phyloP scores from a whole-genome alignment of 2,797 vertebrate species.

The Eulemur albifrons region DNA sequence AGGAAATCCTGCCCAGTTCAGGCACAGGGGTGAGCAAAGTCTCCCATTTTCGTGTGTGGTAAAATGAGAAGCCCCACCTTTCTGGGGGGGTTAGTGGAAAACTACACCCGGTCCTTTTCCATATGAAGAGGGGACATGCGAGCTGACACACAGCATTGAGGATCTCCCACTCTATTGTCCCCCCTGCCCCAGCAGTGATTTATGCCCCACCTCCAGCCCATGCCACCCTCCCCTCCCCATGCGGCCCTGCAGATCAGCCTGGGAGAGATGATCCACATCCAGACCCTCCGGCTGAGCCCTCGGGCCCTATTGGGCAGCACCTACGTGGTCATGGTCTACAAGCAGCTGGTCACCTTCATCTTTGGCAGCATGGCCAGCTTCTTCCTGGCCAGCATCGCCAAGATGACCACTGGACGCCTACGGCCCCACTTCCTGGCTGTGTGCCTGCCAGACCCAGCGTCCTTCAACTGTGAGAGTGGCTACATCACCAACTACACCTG shows the following conservation, averaged over 20 bases:
- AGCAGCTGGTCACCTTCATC: constrained; percentile 88
- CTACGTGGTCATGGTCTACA: constrained; percentile 86
- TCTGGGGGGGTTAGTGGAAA: neutral
- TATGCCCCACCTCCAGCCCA: neutral
- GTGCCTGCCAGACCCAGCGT: constrained; percentile 85
- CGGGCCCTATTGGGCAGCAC: constrained; percentile 82
- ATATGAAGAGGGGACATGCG: neutral
- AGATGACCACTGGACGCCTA: constrained; percentile 87
- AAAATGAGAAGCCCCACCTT: neutral
- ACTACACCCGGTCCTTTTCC: neutral
- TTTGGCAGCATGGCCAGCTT: constrained; percentile 87
- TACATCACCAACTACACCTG: constrained; percentile 81
- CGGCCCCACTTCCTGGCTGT: constrained; percentile 87
- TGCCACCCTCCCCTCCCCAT: neutral
- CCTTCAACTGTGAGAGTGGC: constrained; percentile 81
- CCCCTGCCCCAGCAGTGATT: neutral
- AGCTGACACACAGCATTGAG: neutral
- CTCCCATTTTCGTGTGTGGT: neutral
- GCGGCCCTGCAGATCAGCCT: constrained; percentile 82
- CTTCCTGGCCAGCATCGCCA: constrained; percentile 89
- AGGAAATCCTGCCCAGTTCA: neutral
- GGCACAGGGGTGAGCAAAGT: neutral
- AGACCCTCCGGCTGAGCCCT: constrained; percentile 78
- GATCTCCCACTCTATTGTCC: neutral
- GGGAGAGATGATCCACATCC: constrained; percentile 86